These are phyloP conservation scores for Orchesellides sinensis DNA, from an alignment of 2,888 invertebrate species.

Conservation along the genomic window DNA sequence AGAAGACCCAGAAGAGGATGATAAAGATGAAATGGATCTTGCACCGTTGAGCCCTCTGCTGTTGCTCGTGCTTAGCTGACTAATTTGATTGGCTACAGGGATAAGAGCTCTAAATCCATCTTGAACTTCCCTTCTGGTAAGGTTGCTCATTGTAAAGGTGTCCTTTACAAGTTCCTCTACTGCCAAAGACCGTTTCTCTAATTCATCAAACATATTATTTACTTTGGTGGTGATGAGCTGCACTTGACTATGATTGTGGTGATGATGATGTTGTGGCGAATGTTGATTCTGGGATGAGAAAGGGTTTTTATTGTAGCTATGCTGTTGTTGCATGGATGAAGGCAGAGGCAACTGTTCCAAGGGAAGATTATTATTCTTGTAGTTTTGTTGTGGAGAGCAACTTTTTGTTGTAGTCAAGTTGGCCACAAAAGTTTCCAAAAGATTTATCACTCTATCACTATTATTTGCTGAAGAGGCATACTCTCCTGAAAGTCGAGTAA, in stretches of 20 bases:
- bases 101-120: constrained; percentile 53
- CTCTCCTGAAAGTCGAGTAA: background rate
- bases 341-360: background rate
- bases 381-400: background rate
- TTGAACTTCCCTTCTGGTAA: constrained; percentile 77
- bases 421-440: constrained; percentile 18
- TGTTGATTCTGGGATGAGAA: background rate
- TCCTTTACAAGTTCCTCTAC: constrained; percentile 79
- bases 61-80: background rate
- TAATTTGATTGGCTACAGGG: constrained; percentile 39
- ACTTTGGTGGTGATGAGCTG: constrained; percentile 76
- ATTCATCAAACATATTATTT: constrained; percentile 82
- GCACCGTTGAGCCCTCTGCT: background rate
- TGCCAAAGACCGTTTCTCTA: constrained; percentile 80
- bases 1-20: constrained; percentile 2
- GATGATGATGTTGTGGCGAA: background rate
- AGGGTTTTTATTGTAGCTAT: background rate
- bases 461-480: constrained; percentile 5
- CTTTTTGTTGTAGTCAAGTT: constrained; percentile 8
- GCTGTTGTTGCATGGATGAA: background rate
- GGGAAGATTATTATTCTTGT: background rate
- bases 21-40: constrained; percentile 1
- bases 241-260: background rate
- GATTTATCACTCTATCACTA: constrained; percentile 24
- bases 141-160: constrained; percentile 79